Base-by-base conservation (phyloP, 2,113 vertebrate species). In the Urocitellus parryii region DNA sequence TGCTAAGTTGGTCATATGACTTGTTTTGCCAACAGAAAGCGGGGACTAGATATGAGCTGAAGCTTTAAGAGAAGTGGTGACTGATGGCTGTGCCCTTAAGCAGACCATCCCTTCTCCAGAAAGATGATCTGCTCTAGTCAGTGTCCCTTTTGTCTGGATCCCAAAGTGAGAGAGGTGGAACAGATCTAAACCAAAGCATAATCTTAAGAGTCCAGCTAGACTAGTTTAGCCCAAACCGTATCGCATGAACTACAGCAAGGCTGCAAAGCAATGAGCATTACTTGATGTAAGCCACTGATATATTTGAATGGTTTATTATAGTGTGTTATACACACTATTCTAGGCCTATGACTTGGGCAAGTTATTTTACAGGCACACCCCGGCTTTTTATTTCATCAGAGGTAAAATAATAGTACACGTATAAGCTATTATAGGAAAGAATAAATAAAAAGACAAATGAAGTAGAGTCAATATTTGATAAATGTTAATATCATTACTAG, bases 111-210 rank as follows among this genome's bases (percentile, higher is more conserved):
- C 29, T 84, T 51, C 17, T 34, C 4, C 37, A 51, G 14, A 27
- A 58, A 4, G 58, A n/a, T 0, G 27, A 0, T 5, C 22, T n/a
- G 1, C 2, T 37, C 0, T 5, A 88, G 42, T 6, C 17, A n/a
- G 29, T 27, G 4, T 0, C 20, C 37, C 17, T 56, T 70, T 42
- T 11, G 37, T 37, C 53, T 72, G 24, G 3, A 4, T 48, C 20
- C n/a, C 29, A 45, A 84, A 45, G 85, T 13, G 2, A 82, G 63
- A 92, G 58, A 12, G 2, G 5, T 13, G 17, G 18, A 74, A 14
- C 9, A 83, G 8, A 79, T 70, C 53, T 93, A n/a, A 96, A 78
- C 6, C 24, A 56, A 76, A 68, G 22, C 20, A 4, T 48, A 45
- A 91, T 10, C 25, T 67, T 58, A 32, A 32, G 16, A 34, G 22